Evolutionary conservation across 2,113 vertebrate genomes (phyloP).

Genomic region (Forbesichthys papilliferus): DNA sequence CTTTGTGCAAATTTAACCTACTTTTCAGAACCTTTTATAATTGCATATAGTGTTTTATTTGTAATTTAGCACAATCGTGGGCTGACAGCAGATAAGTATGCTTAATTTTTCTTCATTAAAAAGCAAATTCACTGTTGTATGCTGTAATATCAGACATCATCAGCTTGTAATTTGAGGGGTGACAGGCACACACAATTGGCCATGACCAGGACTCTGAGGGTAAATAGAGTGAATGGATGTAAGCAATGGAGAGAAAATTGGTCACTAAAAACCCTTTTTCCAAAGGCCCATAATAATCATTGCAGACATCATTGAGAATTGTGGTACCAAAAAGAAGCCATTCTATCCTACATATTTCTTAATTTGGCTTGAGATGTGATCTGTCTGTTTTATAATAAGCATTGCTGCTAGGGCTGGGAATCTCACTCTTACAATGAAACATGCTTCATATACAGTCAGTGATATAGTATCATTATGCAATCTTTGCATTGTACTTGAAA

Average conservation of each 20-base stretch:
- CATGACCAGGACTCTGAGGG: not conserved
- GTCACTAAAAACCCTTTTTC: not conserved
- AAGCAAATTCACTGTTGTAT: not conserved
- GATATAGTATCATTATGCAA: no score
- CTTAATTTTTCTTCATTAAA: not conserved
- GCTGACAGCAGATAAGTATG: not conserved
- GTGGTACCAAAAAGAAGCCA: slow-evolving; percentile 11
- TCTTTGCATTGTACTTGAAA: not conserved
- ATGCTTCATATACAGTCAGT: no score
- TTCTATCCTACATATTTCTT: slow-evolving; percentile 12
- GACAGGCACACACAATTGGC: no score
- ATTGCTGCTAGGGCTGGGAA: no score
- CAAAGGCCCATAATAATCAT: slow-evolving; percentile 1
- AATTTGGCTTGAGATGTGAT: slow-evolving; percentile 49
- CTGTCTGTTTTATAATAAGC: not conserved
- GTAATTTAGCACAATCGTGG: no score
- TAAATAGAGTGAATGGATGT: not conserved
- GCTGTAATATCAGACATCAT: not conserved
- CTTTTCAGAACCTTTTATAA: no score
- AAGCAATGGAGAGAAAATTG: not conserved
- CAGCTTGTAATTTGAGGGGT: no score
- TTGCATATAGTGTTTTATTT: no score
- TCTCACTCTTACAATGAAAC: no score
- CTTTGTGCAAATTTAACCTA: no score
- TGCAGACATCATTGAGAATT: not conserved